Evolutionary conservation across 1,140 invertebrate species (phyloP), one percentile per base, ranked within the genome.

Genomic region (Anagrus nilaparvatae): DNA sequence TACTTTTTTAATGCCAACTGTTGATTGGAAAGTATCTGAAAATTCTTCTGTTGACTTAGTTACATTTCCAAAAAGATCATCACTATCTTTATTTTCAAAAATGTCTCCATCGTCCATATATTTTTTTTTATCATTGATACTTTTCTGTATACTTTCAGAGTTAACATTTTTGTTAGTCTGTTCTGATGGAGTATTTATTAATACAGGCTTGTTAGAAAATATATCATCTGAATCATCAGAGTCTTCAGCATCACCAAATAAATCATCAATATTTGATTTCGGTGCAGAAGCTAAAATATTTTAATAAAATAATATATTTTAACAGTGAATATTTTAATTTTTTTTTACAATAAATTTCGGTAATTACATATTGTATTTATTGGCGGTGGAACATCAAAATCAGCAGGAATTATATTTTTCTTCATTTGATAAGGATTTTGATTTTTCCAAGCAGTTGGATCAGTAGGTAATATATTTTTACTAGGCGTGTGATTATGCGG

Each of bases 171-270:
- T 36, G 10, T 47, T 27, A 12, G 24, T n/a, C 24, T 7, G 6
- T 27, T 27, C 12, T 7, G 24, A 27, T n/a, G 24, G 12, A 17
- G 20, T 43, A 8, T 41, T 39, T n/a, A n/a, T n/a, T n/a, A n/a
- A n/a, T n/a, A n/a, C n/a, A n/a, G 27, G 48, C 34, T 61, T 65
- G 1, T 56, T 41, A 0, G 54, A 51, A 24, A 67, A 69, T 23
- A 69, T 65, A 19, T 63, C 58, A 29, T 65, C 63, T 1, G 63
- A 67, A 38, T 67, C 64, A 2, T 68, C 65, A 1, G 63, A 67
- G 40, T 69, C 63, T 40, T 69, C 65, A 1, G 35, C 54, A 39
- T 67, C 63, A 12, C 54, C 63, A 35, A 65, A 69, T 4, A 67
- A 44, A 55, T 69, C 66, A 25, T 67, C 66, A 6, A 67, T 63